Conservation (phyloP, 2,888 invertebrate species). For the Drosophila glabriapex region DNA sequence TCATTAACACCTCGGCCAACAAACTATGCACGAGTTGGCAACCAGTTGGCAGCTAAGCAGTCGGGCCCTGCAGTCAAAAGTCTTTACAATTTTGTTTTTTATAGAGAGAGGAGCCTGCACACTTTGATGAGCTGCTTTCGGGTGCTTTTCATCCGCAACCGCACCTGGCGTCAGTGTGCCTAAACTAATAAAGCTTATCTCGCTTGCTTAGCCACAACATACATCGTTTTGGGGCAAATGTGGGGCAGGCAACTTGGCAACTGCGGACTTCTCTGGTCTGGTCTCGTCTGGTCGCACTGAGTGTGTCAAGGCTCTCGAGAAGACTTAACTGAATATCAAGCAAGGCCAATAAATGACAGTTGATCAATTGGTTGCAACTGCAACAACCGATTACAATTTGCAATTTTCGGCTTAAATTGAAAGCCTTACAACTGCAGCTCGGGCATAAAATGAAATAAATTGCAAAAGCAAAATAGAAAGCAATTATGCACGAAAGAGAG, state of each 20-base stretch:
- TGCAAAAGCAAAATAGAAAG: conserved; percentile 32
- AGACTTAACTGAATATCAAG: conserved; percentile 4
- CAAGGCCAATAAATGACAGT: conserved; percentile 20
- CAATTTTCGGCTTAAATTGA: conserved; percentile 77
- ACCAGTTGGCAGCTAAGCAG: conserved; percentile 17
- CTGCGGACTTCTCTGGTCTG: neutral
- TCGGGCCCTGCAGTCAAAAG: conserved; percentile 26
- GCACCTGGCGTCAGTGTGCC: conserved; percentile 33
- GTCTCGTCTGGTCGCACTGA: conserved; percentile 10
- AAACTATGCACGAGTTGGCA: conserved; percentile 7
- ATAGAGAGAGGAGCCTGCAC: neutral
- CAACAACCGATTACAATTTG: conserved; percentile 64
- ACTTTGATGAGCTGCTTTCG: conserved; percentile 47
- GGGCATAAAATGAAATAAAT: conserved; percentile 70
- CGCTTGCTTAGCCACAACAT: conserved; percentile 41
- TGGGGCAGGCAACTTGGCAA: conserved; percentile 26
- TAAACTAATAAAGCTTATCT: conserved; percentile 79
- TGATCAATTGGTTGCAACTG: conserved; percentile 29
- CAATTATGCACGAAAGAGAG: conserved; percentile 1
- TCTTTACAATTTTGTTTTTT: conserved; percentile 52
- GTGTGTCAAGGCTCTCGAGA: conserved; percentile 57
- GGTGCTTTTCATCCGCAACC: conserved; percentile 32
- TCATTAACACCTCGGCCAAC: conserved; percentile 67
- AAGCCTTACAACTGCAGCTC: conserved; percentile 75
- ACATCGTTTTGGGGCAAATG: conserved; percentile 18